A percentile compares a stretch with the other conserved stretches of the same genome.
Evolutionary conservation across 2,113 vertebrate genomes (phyloP).

Genomic region (Origma solitaria): DNA sequence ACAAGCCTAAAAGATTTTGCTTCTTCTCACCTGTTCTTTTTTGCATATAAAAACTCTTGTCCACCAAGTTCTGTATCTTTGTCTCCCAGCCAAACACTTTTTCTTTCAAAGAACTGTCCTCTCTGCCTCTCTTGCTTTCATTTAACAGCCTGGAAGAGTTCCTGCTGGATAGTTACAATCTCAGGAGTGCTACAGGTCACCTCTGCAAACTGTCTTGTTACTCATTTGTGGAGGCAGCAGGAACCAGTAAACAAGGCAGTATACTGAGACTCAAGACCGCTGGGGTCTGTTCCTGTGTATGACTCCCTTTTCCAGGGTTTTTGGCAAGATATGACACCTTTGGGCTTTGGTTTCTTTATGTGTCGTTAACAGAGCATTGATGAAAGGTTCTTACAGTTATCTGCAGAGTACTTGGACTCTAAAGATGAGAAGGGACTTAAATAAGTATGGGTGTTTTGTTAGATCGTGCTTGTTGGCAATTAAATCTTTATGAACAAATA

Average conservation of each 20-base stretch:
- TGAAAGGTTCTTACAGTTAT: background rate
- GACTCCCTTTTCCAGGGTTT: background rate
- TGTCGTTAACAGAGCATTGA: background rate
- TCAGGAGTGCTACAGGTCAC: background rate
- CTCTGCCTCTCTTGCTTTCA: background rate
- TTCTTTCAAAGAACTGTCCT: background rate
- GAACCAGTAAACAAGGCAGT: background rate
- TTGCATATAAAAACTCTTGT: background rate
- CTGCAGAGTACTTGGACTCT: background rate
- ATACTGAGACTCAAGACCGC: background rate
- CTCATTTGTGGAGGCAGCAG: background rate
- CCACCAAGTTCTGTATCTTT: background rate
- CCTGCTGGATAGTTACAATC: background rate
- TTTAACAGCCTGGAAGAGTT: background rate
- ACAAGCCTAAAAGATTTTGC: background rate
- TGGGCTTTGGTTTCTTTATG: background rate
- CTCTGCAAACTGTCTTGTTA: background rate
- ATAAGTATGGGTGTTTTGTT: background rate
- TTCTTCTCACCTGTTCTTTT: background rate
- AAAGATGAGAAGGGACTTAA: background rate
- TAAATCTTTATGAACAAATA: background rate
- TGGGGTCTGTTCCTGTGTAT: background rate
- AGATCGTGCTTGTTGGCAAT: background rate
- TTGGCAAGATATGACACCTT: background rate
- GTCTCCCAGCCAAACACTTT: background rate